Evolutionary conservation across 2,797 vertebrate species (phyloP).

Genomic region (Enoplosus armatus): DNA sequence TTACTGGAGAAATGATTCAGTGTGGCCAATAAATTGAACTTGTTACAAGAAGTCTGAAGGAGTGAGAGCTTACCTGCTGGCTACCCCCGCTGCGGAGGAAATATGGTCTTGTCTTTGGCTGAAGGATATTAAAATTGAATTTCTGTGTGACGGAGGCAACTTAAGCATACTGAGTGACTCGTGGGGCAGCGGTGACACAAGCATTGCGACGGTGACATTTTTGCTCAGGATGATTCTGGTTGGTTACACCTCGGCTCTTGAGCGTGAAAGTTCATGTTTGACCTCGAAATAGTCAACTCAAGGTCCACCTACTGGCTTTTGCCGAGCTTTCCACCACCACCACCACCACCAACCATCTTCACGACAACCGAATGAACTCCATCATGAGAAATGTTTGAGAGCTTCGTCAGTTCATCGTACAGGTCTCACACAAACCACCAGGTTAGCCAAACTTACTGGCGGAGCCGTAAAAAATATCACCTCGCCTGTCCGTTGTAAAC

Average conservation of each 20-base stretch:
- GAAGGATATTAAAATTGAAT: conserved; percentile 59
- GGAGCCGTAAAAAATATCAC: neutral
- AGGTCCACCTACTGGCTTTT: neutral
- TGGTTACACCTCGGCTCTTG: neutral
- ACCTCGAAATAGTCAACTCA: conserved; percentile 1
- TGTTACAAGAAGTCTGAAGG: conserved; percentile 50
- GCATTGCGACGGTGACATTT: conserved; percentile 20
- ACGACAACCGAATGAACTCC: neutral
- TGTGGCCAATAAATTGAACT: conserved; percentile 62
- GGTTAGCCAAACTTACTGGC: neutral
- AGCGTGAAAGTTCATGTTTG: neutral
- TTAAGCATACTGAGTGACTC: conserved; percentile 41
- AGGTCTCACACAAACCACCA: neutral
- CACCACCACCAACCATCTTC: neutral
- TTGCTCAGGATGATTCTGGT: conserved; percentile 4
- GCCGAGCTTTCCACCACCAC: neutral
- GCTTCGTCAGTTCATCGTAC: neutral
- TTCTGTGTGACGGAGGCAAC: conserved; percentile 18
- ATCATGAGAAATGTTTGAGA: neutral
- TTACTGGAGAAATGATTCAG: conserved; percentile 63
- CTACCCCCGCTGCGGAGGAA: conserved; percentile 61
- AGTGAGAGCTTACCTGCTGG: conserved; percentile 61
- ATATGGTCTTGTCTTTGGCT: conserved; percentile 58
- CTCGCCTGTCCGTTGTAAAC: neutral
- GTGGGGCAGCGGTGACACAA: conserved; percentile 7